These are phyloP conservation scores for Tetramorium bicarinatum DNA, from an alignment of 2,888 invertebrate species.

Conservation along the genomic window DNA sequence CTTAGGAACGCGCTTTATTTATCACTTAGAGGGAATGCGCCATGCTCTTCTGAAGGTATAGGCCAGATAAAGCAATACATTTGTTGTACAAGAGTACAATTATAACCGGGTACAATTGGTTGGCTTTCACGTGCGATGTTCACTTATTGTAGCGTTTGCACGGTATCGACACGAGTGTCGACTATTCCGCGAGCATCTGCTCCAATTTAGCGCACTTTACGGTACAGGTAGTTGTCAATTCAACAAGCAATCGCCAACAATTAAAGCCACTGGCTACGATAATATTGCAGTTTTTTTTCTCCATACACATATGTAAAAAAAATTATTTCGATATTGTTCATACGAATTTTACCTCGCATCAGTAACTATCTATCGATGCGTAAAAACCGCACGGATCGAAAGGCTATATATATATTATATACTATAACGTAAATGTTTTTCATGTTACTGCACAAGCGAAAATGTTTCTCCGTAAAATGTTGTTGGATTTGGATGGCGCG, in stretches of 20 bases:
- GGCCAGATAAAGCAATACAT: neutral
- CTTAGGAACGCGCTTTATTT: neutral
- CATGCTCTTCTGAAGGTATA: neutral
- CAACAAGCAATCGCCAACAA: neutral
- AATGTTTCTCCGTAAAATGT: conserved; percentile 31
- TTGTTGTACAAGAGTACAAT: conserved; percentile 12
- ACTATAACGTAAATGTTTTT: neutral
- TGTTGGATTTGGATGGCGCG: conserved; percentile 9
- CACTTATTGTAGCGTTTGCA: neutral
- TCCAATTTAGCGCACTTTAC: conserved; percentile 14
- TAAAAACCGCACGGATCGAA: conserved; percentile 7
- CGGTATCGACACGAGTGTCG: neutral
- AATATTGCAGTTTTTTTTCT: neutral
- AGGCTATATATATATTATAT: neutral
- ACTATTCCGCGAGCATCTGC: neutral
- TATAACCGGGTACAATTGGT: conserved; percentile 19
- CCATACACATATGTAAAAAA: neutral
- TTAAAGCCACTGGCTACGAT: neutral
- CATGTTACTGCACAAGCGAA: neutral
- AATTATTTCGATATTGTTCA: neutral
- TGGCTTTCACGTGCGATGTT: neutral
- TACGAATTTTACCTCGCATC: neutral
- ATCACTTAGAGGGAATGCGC: neutral
- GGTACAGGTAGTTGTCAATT: neutral
- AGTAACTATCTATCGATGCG: neutral